Evolutionary conservation across 1,140 invertebrate species (phyloP).

Genomic region (Drosophila teissieri): DNA sequence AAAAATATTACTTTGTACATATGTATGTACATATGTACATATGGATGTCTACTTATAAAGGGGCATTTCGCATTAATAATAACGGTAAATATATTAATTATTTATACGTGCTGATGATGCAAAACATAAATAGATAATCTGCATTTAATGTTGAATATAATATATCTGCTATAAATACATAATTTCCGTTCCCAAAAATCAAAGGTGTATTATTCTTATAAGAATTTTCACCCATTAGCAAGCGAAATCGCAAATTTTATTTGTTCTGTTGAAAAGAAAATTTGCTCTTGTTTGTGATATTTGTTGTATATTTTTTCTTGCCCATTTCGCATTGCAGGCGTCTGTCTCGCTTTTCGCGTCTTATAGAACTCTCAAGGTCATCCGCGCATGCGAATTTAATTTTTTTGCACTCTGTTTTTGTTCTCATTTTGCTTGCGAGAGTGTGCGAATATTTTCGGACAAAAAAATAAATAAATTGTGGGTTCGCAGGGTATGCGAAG

Average conservation of each 20-base stretch:
- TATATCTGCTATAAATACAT: neutral
- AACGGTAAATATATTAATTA: slow-evolving; percentile 9
- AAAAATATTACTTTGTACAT: neutral
- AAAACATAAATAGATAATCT: neutral
- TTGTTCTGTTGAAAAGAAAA: slow-evolving; percentile 21
- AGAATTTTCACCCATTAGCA: slow-evolving; percentile 7
- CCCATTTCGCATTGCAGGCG: slow-evolving; percentile 36
- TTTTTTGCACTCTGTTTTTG: slow-evolving; percentile 9
- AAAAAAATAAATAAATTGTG: neutral
- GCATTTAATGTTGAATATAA: neutral
- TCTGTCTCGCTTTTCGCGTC: slow-evolving; percentile 26
- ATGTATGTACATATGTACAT: neutral
- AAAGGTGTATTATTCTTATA: neutral
- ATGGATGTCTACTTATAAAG: neutral
- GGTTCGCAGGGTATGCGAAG: neutral
- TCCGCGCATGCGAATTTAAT: slow-evolving; percentile 36
- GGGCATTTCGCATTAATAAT: neutral
- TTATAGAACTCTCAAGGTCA: slow-evolving; percentile 48
- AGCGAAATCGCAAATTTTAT: slow-evolving; percentile 14
- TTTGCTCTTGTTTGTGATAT: slow-evolving; percentile 15
- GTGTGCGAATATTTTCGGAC: slow-evolving; percentile 19
- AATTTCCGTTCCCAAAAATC: too few relatives aligned
- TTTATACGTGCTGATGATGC: slow-evolving; percentile 1
- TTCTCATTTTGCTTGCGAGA: slow-evolving; percentile 22
- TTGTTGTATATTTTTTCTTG: slow-evolving; percentile 17